Percentiles rank a stretch among this genome's conserved stretches.
These are phyloP conservation scores for Fringilla coelebs DNA, from an alignment of 2,797 vertebrate species.

Conservation along the genomic window DNA sequence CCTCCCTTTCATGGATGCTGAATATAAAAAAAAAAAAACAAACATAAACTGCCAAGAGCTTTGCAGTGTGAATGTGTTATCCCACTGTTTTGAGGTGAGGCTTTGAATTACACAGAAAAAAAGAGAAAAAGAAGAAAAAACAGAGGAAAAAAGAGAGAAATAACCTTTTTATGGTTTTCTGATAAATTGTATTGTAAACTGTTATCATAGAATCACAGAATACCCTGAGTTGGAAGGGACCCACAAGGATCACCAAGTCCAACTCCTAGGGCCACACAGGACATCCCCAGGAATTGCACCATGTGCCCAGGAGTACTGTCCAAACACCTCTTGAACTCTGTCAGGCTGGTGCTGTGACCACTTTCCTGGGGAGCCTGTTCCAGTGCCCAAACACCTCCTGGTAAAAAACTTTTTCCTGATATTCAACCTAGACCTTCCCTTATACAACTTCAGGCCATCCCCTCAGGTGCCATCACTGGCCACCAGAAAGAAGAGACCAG, in stretches of 20 bases:
- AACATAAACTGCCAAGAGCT: background rate
- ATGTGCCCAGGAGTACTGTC: background rate
- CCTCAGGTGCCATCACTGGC: background rate
- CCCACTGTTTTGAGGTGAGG: background rate
- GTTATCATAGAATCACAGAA: background rate
- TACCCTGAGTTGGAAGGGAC: background rate
- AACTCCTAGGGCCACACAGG: rapidly evolving
- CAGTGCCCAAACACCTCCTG: rapidly evolving
- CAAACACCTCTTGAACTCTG: background rate
- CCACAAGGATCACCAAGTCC: background rate
- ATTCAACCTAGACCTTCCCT: background rate
- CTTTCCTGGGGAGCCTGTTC: background rate
- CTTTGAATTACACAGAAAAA: background rate
- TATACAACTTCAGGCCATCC: background rate
- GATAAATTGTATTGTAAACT: background rate
- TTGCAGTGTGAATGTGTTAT: background rate
- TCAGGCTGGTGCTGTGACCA: background rate
- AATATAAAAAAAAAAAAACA: background rate
- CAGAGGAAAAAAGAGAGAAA: background rate
- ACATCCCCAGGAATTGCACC: rapidly evolving
- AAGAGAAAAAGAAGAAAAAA: rapidly evolving
- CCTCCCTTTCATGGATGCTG: background rate
- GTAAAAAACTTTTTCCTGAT: background rate
- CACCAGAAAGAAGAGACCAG: background rate
- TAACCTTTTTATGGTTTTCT: background rate